Base-by-base conservation (phyloP, 2,888 invertebrate species). In the Phalera bucephala region DNA sequence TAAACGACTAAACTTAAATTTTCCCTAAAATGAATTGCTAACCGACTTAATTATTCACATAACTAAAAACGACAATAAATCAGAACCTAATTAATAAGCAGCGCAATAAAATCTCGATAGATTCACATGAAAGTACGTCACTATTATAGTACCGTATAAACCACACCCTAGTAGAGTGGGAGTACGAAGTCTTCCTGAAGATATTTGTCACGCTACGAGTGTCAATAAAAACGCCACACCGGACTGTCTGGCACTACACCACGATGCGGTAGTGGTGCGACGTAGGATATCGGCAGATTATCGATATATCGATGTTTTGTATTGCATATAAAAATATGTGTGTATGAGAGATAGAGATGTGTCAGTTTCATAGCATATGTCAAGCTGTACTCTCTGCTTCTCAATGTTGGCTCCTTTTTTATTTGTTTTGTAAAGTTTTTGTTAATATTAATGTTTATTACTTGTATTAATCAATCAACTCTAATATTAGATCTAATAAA, bases 171-270 rank as follows among this genome's bases (percentile, higher is more conserved):
- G 45, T 55, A 54, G 55, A 52, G 48, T 50, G 49, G 52, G 58
- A 55, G 58, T 58, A 61, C 60, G 65, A 61, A 63, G 58, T 70
- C 72, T 68, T 75, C 72, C 74, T 71, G 60, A 58, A 72, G 82
- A 80, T 86, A 86, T 89, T 89, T 89, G 88, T 89, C 88, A 88
- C 87, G 66, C 67, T 67, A 86, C 77, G 78, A 89, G 89, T 86
- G 87, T 88, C 89, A 88, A 89, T 89, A 89, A 89, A 89, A 89
- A 85, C 71, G 89, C 85, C 88, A 88, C 80, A 73, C 88, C 82
- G 89, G 89, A 89, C 89, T 86, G 81, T 73, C 72, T 77, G 73
- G 71, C 72, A 73, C 76, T 78, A 80, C 72, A 79, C 73, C 67
- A 67, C 70, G 64, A 60, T 53, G 45, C 37, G 32, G 17, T 74